Evolutionary conservation across 2,888 invertebrate genomes (phyloP).

Genomic region (Emmelina monodactyla): DNA sequence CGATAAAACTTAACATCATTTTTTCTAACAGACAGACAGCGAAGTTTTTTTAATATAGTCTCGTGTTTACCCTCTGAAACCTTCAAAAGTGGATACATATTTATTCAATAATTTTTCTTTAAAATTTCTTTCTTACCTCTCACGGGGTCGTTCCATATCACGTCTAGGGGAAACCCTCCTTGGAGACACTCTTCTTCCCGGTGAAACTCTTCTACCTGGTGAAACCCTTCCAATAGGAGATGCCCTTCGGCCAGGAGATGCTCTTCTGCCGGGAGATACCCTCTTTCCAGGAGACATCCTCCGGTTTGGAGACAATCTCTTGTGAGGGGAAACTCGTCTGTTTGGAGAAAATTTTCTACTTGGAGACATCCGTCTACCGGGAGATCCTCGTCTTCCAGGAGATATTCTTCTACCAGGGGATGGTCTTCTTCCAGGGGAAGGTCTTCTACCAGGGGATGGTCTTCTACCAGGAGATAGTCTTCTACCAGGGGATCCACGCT

Average conservation of each 20-base stretch:
- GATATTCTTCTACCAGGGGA: constrained; percentile 16
- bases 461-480: too few species aligned
- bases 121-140: background rate
- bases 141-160: background rate
- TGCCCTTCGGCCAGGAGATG: constrained; percentile 17
- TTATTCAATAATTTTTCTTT: background rate
- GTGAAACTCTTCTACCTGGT: constrained; percentile 18
- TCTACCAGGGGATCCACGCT: too few species aligned
- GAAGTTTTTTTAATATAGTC: background rate
- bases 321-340: constrained; percentile 7
- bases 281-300: constrained; percentile 10
- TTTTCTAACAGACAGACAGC: background rate
- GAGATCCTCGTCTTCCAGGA: constrained; percentile 18
- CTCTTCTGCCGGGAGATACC: constrained; percentile 4
- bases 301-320: constrained; percentile 18
- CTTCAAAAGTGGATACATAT: background rate
- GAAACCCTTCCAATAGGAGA: constrained; percentile 19
- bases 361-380: constrained; percentile 17
- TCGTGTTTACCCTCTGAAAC: background rate
- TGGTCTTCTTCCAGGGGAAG: constrained; percentile 5
- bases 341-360: constrained; percentile 14
- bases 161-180: background rate
- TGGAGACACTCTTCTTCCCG: constrained; percentile 4
- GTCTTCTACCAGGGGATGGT: too few species aligned
- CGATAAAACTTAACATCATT: background rate